Evolutionary conservation across 1,140 invertebrate genomes (phyloP).

Genomic region (Polypedilum pembai): DNA sequence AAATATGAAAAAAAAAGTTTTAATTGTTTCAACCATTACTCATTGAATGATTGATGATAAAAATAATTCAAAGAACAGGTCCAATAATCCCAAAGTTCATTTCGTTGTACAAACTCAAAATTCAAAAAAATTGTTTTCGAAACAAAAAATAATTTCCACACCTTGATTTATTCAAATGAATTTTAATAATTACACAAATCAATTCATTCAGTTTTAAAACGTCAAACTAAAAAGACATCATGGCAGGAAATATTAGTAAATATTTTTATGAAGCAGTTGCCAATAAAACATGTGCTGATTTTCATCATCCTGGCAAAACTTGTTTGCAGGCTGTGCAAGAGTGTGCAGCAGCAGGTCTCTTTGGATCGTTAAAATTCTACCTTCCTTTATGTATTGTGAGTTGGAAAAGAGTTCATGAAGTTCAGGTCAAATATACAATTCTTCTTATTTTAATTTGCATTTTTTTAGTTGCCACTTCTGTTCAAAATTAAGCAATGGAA

Average conservation of each 20-base stretch:
- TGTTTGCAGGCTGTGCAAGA: not conserved
- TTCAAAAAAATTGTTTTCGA: too few relatives aligned
- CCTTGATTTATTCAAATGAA: too few relatives aligned
- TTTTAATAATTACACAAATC: too few relatives aligned
- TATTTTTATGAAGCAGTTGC: slow-evolving; percentile 3
- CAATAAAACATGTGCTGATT: not conserved
- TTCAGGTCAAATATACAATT: not conserved
- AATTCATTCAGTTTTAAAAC: too few relatives aligned
- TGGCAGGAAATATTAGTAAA: not conserved
- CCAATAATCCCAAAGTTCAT: too few relatives aligned
- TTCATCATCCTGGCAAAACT: not conserved
- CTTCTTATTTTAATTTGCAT: not conserved
- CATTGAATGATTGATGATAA: too few relatives aligned
- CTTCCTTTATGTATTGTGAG: not conserved
- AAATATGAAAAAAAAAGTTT: too few relatives aligned
- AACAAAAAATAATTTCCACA: too few relatives aligned
- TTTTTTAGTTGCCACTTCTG: not conserved
- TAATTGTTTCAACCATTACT: too few relatives aligned
- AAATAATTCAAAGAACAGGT: too few relatives aligned
- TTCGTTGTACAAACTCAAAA: too few relatives aligned
- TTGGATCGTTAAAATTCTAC: not conserved
- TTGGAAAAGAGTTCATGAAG: not conserved
- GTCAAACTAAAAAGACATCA: not conserved
- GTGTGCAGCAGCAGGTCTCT: not conserved
- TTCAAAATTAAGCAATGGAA: not conserved